These are phyloP conservation scores for Protonibea diacanthus DNA, from an alignment of 2,797 vertebrate species.

Conservation along the genomic window DNA sequence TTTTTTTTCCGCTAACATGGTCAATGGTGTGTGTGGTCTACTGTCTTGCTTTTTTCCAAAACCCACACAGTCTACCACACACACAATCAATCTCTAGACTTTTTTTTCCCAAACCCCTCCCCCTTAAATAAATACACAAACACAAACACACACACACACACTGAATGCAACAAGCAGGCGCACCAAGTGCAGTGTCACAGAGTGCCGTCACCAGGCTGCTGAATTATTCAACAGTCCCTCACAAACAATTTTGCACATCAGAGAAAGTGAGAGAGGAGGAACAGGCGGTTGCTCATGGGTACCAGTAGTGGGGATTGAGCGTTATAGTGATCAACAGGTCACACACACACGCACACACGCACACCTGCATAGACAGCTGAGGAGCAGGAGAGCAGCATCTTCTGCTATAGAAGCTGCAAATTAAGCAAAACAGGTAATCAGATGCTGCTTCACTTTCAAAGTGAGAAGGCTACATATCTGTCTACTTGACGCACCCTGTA, in stretches of 20 bases:
- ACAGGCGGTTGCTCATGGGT: slow-evolving; percentile 18
- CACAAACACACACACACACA: slow-evolving; percentile 5
- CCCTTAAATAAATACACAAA: slow-evolving; percentile 26
- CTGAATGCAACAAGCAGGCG: slow-evolving; percentile 49
- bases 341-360: slow-evolving; percentile 22
- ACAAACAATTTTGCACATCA: slow-evolving; percentile 72
- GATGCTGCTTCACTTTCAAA: slow-evolving; percentile 16
- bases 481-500: neutral
- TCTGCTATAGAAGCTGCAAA: neutral
- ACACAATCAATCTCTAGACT: slow-evolving; percentile 44
- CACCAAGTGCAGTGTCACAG: slow-evolving; percentile 57
- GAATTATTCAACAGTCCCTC: slow-evolving; percentile 70
- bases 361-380: neutral
- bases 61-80: slow-evolving; percentile 29
- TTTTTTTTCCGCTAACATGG: too few relatives aligned
- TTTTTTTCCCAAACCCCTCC: slow-evolving; percentile 32
- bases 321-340: slow-evolving; percentile 56
- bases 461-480: neutral
- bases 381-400: neutral
- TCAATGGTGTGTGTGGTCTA: slow-evolving; percentile 67
- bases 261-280: slow-evolving; percentile 54
- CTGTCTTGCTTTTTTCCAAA: slow-evolving; percentile 56
- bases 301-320: slow-evolving; percentile 12
- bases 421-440: slow-evolving; percentile 19
- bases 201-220: slow-evolving; percentile 45